Percentiles rank a stretch among this genome's conserved stretches.
Evolutionary conservation across 2,113 vertebrate species (phyloP).

Genomic region (Gallinago jamesoni): DNA sequence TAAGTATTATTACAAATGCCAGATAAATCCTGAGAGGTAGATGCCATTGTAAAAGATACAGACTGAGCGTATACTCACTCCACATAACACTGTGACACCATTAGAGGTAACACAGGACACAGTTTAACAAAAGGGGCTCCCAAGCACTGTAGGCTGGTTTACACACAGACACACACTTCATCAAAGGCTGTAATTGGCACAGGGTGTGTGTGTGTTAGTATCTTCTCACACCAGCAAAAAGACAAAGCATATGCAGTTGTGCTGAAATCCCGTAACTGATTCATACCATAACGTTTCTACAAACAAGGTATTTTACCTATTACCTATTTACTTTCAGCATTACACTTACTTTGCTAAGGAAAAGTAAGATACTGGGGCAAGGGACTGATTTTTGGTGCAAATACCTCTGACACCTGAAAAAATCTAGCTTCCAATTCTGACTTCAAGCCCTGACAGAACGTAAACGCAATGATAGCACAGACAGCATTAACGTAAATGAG

Average conservation of each 20-base stretch:
- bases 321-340: not conserved
- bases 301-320: not conserved
- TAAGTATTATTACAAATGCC: not conserved
- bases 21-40: not conserved
- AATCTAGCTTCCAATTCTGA: fast-evolving
- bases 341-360: not conserved
- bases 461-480: not conserved
- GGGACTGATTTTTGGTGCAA: not conserved
- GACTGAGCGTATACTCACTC: not conserved
- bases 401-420: not conserved
- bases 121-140: not conserved
- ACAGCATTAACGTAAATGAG: not conserved
- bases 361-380: not conserved
- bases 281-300: not conserved
- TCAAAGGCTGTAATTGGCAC: not conserved
- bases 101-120: not conserved
- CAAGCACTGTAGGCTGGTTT: not conserved
- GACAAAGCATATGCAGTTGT: not conserved
- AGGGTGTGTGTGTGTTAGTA: fast-evolving
- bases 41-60: not conserved
- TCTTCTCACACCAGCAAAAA: not conserved
- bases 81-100: not conserved
- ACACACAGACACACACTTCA: not conserved
- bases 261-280: not conserved
- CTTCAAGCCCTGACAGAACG: not conserved